Conservation (phyloP, 2,888 invertebrate species). For the Atherix ibis region DNA sequence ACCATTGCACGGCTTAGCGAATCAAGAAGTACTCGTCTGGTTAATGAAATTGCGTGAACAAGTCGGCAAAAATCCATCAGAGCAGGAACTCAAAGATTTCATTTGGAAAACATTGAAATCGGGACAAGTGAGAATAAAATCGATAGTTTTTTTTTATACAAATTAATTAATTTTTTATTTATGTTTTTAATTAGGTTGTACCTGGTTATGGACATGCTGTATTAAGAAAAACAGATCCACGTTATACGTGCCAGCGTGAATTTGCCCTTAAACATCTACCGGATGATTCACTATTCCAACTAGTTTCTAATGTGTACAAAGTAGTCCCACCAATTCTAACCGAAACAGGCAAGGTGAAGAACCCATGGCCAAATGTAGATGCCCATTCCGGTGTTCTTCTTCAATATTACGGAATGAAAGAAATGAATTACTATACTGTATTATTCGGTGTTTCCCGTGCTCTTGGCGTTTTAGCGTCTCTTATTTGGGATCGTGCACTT, state of each 20-base stretch:
- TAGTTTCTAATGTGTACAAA: conserved; percentile 69
- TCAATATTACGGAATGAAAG: conserved; percentile 72
- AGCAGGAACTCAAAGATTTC: conserved; percentile 87
- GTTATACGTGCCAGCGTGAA: conserved; percentile 69
- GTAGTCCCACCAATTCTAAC: conserved; percentile 67
- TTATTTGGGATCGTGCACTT: conserved; percentile 71
- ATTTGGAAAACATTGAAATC: conserved; percentile 89
- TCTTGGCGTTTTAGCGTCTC: conserved; percentile 60
- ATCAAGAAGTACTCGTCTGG: conserved; percentile 90
- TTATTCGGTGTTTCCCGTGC: conserved; percentile 79
- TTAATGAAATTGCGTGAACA: conserved; percentile 75
- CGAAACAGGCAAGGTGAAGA: conserved; percentile 75
- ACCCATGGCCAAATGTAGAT: conserved; percentile 90
- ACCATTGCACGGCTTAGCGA: conserved; percentile 77
- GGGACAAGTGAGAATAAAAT: conserved; percentile 40
- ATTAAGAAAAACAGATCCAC: conserved; percentile 69
- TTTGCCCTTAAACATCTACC: conserved; percentile 76
- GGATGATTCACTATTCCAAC: conserved; percentile 59
- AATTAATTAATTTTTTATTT: conserved; percentile 2
- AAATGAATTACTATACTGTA: conserved; percentile 84
- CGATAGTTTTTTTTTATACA: background rate
- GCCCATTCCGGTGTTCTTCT: conserved; percentile 75
- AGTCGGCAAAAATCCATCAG: conserved; percentile 70
- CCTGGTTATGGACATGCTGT: conserved; percentile 87
- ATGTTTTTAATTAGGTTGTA: conserved; percentile 39